Base-by-base conservation (phyloP, 2,888 invertebrate genomes). In the Tanytarsus gracilentus region DNA sequence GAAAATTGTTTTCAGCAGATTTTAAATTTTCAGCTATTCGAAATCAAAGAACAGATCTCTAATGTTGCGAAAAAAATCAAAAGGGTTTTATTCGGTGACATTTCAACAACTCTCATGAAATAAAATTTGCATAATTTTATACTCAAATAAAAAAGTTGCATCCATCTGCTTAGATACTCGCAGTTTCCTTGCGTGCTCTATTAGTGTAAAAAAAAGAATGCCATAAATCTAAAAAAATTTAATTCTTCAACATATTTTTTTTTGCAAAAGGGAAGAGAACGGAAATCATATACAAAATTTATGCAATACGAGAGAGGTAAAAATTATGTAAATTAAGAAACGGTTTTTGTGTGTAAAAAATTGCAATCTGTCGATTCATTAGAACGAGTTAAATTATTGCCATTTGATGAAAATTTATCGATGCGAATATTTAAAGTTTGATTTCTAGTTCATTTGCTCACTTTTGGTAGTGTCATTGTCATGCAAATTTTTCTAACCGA, bases 41-140 rank as follows among this genome's bases (percentile, higher is more conserved):
- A n/a, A n/a, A n/a, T n/a, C n/a, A n/a, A n/a, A n/a, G n/a, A n/a
- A n/a, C n/a, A n/a, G n/a, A n/a, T n/a, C n/a, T n/a, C n/a, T n/a
- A n/a, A n/a, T n/a, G n/a, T n/a, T n/a, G n/a, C n/a, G n/a, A n/a
- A n/a, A n/a, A n/a, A n/a, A n/a, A n/a, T n/a, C n/a, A n/a, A n/a
- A n/a, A n/a, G n/a, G n/a, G n/a, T n/a, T n/a, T n/a, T n/a, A n/a
- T n/a, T n/a, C n/a, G n/a, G n/a, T n/a, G n/a, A n/a, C n/a, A n/a
- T n/a, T n/a, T n/a, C n/a, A n/a, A n/a, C n/a, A n/a, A n/a, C n/a
- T n/a, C 44, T 23, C 16, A 44, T 14, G 14, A 40, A 23, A 44
- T 11, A 44, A 44, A 56, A 56, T 56, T 56, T 56, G 40, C 56
- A 56, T 56, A 56, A 40, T 56, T 55, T 55, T 33, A 8, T 44